Percentiles rank a stretch among this genome's conserved stretches.
Conservation (phyloP, 2,113 vertebrate genomes). For the Zapus hudsonius region DNA sequence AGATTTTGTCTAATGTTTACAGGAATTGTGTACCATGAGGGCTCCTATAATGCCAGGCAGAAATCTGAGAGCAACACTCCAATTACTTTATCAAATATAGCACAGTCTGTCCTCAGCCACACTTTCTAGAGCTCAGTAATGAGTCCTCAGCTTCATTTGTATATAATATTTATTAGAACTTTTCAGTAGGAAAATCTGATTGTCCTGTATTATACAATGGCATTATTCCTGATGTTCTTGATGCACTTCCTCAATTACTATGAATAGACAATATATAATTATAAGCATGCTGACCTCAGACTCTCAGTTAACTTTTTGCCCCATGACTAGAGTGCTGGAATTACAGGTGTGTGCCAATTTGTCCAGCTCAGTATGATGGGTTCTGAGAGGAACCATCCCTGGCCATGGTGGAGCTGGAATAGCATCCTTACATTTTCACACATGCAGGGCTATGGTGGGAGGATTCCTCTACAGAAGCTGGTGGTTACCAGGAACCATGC, state of each 20-base stretch:
- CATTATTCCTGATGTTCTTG: constrained; percentile 14
- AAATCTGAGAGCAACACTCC: neutral
- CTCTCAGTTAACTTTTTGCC: neutral
- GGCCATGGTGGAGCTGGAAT: neutral
- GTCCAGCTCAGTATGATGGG: too few species aligned
- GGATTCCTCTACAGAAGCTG: neutral
- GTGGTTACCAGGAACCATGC: rapidly evolving
- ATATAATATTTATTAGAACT: neutral
- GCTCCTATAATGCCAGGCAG: neutral
- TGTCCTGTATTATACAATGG: neutral
- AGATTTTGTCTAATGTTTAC: neutral
- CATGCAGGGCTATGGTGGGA: neutral
- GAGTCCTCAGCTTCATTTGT: neutral
- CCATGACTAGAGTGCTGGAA: neutral
- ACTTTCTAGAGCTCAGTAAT: neutral
- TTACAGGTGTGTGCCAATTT: neutral
- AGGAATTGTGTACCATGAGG: neutral
- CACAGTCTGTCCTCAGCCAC: neutral
- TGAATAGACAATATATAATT: neutral
- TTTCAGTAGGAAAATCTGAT: neutral
- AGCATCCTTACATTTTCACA: neutral
- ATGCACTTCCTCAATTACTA: neutral
- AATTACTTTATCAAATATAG: neutral
- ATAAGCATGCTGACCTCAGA: neutral
- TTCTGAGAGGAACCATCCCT: neutral